phyloP scores from a whole-genome alignment of 1,140 invertebrate genomes.

The Atta cephalotes region DNA sequence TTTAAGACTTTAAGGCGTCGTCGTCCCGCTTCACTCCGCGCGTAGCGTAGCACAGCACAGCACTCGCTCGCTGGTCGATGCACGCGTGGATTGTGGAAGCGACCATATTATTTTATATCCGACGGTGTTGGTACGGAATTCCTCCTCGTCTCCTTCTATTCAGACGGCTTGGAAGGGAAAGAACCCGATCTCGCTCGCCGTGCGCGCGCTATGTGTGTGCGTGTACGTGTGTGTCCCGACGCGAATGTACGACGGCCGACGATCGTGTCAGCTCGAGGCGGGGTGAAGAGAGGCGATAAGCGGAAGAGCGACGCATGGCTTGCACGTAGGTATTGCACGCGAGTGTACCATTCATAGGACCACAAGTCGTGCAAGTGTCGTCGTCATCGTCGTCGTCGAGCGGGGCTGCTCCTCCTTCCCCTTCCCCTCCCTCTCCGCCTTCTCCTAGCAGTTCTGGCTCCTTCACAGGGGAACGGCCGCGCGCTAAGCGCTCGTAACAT shows the following conservation, averaged over 20 bases:
- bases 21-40: background rate
- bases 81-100: conserved; percentile 68
- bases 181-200: background rate
- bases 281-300: too few relatives aligned
- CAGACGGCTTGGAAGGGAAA: background rate
- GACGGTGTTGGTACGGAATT: conserved; percentile 55
- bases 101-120: conserved; percentile 77
- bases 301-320: background rate
- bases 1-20: background rate
- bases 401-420: too few relatives aligned
- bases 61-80: conserved; percentile 1
- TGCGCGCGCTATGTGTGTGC: background rate
- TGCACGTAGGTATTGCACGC: background rate
- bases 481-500: conserved; percentile 26
- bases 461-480: conserved; percentile 50
- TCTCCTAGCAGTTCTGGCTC: background rate
- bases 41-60: background rate
- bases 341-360: background rate
- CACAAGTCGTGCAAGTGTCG: background rate
- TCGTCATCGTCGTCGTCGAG: too few relatives aligned
- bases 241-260: background rate
- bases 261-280: too few relatives aligned
- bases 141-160: background rate
- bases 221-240: background rate
- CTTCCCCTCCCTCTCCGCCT: too few relatives aligned